Base-by-base conservation (phyloP, 2,888 invertebrate genomes). In the Apantesis nais region DNA sequence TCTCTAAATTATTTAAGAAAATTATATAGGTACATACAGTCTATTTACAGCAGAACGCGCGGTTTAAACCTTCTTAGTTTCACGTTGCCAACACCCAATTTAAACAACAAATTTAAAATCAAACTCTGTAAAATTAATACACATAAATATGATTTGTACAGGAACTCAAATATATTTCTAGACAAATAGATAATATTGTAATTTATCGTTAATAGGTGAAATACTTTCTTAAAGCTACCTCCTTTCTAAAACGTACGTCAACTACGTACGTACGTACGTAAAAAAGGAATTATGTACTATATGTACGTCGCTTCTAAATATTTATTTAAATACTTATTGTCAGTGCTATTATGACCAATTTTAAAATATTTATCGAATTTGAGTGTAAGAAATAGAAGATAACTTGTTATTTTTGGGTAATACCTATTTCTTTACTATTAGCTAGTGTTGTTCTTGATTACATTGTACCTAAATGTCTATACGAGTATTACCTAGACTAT, bases 331-430 rank as follows among this genome's bases (percentile, higher is more conserved):
- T 11, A 44, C 29, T 5, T 19, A 71, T n/a, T 31, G 2, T 65
- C 34, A 65, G 48, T 48, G 65, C 48, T n/a, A 67, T 52, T 65
- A 34, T 65, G 65, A 65, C 65, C 65, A 52, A 65, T 12, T 48
- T 64, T 65, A 14, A 31, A 65, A 63, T 41, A 29, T 44, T 44
- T 31, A 31, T 22, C 29, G 41, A 63, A 41, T 29, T 63, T 29
- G 19, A 44, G 9, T 29, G 12, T 63, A 44, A 19, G 29, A 29
- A 62, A 41, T 29, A 9, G 31, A 34, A 65, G 2, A 7, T 34
- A 48, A 22, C 31, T 64, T 34, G 2, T 22, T 52, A 25, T 14
- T n/a, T n/a, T n/a, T 7, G n/a, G 34, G 5, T 48, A 0, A n/a
- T 22, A 48, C n/a, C 16, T 16, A 37, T 62, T 31, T 62, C 14